Conservation (phyloP, 1,140 invertebrate genomes). For the Lasaia peninsularis region DNA sequence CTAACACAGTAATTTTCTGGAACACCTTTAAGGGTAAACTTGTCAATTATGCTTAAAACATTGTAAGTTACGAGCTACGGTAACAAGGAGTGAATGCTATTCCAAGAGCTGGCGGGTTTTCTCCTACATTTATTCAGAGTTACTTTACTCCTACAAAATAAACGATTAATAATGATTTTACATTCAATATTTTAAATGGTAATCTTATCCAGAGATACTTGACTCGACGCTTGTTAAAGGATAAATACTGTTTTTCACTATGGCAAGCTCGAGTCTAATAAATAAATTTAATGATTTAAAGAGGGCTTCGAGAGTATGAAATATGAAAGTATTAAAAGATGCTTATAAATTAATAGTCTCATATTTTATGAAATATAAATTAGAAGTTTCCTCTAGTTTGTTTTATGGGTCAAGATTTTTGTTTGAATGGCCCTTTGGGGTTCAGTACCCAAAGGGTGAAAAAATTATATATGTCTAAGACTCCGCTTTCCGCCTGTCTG, state of each 20-base stretch:
- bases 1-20: background rate
- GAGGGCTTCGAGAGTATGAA: background rate
- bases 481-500: too few species aligned
- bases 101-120: background rate
- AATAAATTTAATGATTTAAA: background rate
- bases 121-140: conserved; percentile 6
- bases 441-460: too few species aligned
- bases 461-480: too few species aligned
- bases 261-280: background rate
- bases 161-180: background rate
- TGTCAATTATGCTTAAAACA: conserved; percentile 16
- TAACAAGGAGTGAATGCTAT: conserved; percentile 16
- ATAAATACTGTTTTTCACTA: background rate
- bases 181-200: conserved; percentile 3
- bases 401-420: too few species aligned
- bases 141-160: background rate
- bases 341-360: too few species aligned
- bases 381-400: too few species aligned
- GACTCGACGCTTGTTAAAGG: background rate
- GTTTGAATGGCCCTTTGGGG: too few species aligned
- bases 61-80: conserved; percentile 10
- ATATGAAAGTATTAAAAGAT: background rate
- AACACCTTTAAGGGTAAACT: conserved; percentile 13
- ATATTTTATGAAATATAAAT: too few species aligned
- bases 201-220: background rate